Percentiles rank a stretch among this genome's conserved stretches.
Evolutionary conservation across 2,888 invertebrate genomes (phyloP).

Genomic region (Gerosis bhagava): DNA sequence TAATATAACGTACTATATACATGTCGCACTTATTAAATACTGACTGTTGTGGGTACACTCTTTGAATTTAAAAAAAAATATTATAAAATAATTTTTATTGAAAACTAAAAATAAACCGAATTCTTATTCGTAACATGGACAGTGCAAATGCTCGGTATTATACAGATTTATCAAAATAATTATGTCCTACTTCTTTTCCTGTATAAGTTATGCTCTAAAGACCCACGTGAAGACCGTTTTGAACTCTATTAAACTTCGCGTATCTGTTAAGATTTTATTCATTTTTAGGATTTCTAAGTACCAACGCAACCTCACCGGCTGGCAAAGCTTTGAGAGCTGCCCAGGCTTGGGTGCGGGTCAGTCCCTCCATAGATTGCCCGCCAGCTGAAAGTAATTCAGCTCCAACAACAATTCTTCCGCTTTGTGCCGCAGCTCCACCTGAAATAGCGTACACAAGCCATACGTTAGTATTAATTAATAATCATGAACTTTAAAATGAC

Average conservation of each 20-base stretch:
- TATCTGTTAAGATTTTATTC: neutral
- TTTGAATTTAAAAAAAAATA: too few relatives aligned
- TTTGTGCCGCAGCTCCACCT: slow-evolving; percentile 96
- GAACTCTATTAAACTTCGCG: too few relatives aligned
- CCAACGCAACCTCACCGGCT: slow-evolving; percentile 89
- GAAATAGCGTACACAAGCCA: too few relatives aligned
- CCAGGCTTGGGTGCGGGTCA: slow-evolving; percentile 98
- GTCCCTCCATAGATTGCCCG: slow-evolving; percentile 89
- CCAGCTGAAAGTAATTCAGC: slow-evolving; percentile 94
- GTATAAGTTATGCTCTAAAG: too few relatives aligned
- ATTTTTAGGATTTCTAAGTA: slow-evolving; percentile 64
- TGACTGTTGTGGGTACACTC: slow-evolving; percentile 22
- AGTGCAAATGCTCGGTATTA: neutral
- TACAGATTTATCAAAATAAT: too few relatives aligned
- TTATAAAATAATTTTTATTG: too few relatives aligned
- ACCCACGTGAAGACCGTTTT: too few relatives aligned
- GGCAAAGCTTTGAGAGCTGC: slow-evolving; percentile 94
- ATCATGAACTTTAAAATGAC: too few relatives aligned
- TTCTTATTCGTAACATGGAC: too few relatives aligned
- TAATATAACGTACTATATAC: slow-evolving; percentile 22
- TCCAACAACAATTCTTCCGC: slow-evolving; percentile 91
- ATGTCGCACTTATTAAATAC: slow-evolving; percentile 31
- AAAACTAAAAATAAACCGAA: too few relatives aligned
- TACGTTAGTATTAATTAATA: too few relatives aligned
- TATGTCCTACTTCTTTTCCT: too few relatives aligned